Percentiles rank a stretch among this genome's conserved stretches.
Conservation (phyloP, 23 tunicate genomes). For the Aplidium turbinatum region DNA sequence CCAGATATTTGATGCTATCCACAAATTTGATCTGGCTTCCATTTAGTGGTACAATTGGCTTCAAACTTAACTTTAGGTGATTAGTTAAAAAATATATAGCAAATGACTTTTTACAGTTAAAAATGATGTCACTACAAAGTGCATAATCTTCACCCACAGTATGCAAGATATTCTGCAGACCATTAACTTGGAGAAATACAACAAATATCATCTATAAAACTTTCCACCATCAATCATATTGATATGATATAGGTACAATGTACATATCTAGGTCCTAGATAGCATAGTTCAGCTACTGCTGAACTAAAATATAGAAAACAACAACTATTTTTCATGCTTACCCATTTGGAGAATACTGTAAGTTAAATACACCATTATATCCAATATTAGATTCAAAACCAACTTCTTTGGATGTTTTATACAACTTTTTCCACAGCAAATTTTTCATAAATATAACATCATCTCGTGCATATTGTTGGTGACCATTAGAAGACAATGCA, state of each 20-base stretch:
- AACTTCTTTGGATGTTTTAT: slow-evolving; percentile 5
- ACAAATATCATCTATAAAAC: not conserved
- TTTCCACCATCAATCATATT: not conserved
- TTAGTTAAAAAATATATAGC: no score
- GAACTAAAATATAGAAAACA: not conserved
- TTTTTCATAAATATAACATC: not conserved
- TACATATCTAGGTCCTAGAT: no score
- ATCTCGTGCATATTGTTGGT: not conserved
- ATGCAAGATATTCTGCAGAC: no score
- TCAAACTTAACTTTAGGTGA: no score
- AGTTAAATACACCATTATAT: slow-evolving; percentile 53
- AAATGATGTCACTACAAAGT: no score
- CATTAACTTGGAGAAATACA: not conserved
- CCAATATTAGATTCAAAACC: slow-evolving; percentile 13
- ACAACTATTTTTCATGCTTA: slow-evolving; percentile 7
- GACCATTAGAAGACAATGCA: not conserved
- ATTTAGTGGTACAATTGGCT: no score
- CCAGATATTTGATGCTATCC: no score
- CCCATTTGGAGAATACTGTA: slow-evolving; percentile 72
- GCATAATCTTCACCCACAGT: no score
- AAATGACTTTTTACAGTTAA: no score
- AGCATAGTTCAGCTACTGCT: not conserved
- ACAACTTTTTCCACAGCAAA: slow-evolving; percentile 26
- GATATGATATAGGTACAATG: no score
- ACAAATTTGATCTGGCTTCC: no score